Evolutionary conservation across 2,888 invertebrate genomes (phyloP), one percentile per base, ranked within the genome.

Genomic region (Cantharis lateralis): DNA sequence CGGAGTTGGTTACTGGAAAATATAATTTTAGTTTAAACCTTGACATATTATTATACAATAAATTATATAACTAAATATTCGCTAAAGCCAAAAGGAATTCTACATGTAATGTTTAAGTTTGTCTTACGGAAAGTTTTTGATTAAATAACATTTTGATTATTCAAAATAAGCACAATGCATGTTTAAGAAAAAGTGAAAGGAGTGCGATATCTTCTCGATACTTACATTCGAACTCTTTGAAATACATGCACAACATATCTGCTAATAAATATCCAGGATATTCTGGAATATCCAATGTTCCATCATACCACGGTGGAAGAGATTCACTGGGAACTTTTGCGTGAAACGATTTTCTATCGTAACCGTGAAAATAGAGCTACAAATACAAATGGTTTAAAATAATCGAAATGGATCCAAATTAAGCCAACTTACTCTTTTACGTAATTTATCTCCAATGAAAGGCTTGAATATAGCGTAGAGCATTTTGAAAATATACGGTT

Each of bases 391-490:
- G 28, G n/a, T 15, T 26, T 10, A n/a, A 15, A 15, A 15, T 16
- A 63, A 63, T 20, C 4, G 4, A 20, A 1, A 2, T 68, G 9
- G 13, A 28, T 11, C 15, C 64, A 61, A 48, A 11, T 24, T 16
- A 24, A 15, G 11, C 7, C 20, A 72, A 87, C 90, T 89, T 87
- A 93, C 93, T 84, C 96, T 91, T 77, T 93, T 93, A 70, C 93
- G 91, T 16, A 96, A 88, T 88, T 96, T 97, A 85, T 96, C 95
- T 80, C 94, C 91, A 81, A 97, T 89, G 86, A 97, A 97, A 0
- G 97, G 97, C 86, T 96, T 96, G 87, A 97, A 95, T 74, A 98
- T 90, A 10, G 94, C 93, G 84, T 94, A 97, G 3, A 95, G 89
- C 91, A 96, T 93, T 85, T 95, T 96, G 88, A 97, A 97, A 78